Percentiles rank a stretch among this genome's conserved stretches.
These are phyloP conservation scores for Meganola albula DNA, from an alignment of 2,888 invertebrate species.

Conservation along the genomic window DNA sequence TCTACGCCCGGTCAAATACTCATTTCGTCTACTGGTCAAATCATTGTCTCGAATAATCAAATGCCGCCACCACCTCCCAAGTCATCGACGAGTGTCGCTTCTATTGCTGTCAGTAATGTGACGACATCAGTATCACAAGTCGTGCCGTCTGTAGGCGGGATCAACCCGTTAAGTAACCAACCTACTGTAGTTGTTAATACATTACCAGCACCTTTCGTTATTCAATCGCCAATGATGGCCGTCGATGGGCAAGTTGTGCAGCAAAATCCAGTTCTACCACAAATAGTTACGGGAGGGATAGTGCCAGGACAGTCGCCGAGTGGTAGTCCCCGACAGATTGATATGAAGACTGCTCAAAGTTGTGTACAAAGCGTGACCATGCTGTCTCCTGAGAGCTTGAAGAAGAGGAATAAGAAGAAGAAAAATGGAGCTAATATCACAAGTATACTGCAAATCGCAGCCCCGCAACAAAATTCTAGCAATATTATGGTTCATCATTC, in stretches of 20 bases:
- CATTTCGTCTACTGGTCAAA: constrained; percentile 86
- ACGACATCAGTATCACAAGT: constrained; percentile 81
- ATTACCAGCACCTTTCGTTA: constrained; percentile 85
- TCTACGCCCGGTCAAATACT: constrained; percentile 81
- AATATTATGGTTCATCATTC: constrained; percentile 78
- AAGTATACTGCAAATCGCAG: constrained; percentile 82
- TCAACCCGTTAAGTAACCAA: constrained; percentile 83
- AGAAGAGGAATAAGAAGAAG: constrained; percentile 84
- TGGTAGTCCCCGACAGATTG: constrained; percentile 72
- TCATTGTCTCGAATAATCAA: constrained; percentile 82
- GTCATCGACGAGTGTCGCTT: constrained; percentile 75
- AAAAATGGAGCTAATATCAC: constrained; percentile 84
- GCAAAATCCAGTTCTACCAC: constrained; percentile 83
- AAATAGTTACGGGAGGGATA: constrained; percentile 81
- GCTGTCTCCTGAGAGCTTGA: constrained; percentile 83
- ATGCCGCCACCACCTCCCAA: constrained; percentile 83
- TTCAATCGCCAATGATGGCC: constrained; percentile 87
- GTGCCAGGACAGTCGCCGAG: constrained; percentile 74
- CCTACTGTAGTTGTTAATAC: constrained; percentile 90
- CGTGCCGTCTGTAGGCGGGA: constrained; percentile 79
- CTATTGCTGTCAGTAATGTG: constrained; percentile 80
- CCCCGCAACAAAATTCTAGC: constrained; percentile 80
- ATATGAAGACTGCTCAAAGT: constrained; percentile 67
- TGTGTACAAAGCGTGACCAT: constrained; percentile 67
- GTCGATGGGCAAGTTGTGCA: constrained; percentile 84